phyloP scores from a whole-genome alignment of 64 coral and sea anemone genomes.

The Platygyra sinensis region DNA sequence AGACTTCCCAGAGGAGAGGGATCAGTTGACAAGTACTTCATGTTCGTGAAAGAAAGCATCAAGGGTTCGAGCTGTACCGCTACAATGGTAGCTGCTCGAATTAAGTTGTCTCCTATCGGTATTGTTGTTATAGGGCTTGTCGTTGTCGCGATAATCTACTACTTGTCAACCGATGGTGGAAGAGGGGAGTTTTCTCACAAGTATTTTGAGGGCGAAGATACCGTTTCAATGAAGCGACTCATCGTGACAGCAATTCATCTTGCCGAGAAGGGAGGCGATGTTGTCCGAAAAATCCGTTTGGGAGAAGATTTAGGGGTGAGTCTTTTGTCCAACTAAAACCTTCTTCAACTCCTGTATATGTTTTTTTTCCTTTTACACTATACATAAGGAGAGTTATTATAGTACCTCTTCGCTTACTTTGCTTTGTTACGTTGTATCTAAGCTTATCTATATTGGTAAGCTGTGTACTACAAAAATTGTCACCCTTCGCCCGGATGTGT shows the following conservation, averaged over 20 bases:
- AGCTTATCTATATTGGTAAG: no score
- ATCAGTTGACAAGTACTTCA: neutral
- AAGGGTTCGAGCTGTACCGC: neutral
- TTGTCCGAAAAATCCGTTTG: constrained; percentile 40
- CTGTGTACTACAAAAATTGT: no score
- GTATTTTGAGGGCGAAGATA: constrained; percentile 39
- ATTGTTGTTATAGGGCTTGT: constrained; percentile 60
- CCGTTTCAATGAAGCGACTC: constrained; percentile 60
- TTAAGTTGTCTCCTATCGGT: constrained; percentile 67
- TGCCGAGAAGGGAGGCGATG: constrained; percentile 67
- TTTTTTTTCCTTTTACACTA: neutral
- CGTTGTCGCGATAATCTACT: constrained; percentile 58
- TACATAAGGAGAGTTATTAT: neutral
- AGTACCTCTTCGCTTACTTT: neutral
- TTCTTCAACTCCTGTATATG: neutral
- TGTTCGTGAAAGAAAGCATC: neutral
- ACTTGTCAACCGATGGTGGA: constrained; percentile 52
- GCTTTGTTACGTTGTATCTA: no score
- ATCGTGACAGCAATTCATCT: constrained; percentile 56
- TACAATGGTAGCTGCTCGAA: constrained; percentile 39
- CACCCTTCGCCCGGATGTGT: no score
- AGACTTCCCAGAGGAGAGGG: no score
- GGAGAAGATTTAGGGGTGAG: constrained; percentile 63
- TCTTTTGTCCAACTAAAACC: neutral
- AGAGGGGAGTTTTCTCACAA: neutral